phyloP scores from a whole-genome alignment of 2,797 vertebrate genomes.

The Lithobates sylvaticus region DNA sequence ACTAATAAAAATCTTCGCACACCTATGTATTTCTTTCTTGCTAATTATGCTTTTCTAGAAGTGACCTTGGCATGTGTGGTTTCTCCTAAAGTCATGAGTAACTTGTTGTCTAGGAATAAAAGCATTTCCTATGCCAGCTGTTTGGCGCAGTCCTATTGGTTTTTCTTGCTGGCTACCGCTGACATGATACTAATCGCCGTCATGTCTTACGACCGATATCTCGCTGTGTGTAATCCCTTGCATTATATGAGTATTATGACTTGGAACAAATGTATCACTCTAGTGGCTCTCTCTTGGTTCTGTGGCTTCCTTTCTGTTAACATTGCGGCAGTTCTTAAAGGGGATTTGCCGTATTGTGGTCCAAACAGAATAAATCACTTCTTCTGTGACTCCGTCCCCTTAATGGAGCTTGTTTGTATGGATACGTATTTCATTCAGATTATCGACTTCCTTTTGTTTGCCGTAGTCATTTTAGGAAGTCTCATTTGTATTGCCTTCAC shows the following conservation, averaged over 20 bases:
- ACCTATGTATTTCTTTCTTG: constrained; percentile 18
- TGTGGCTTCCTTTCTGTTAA: constrained; percentile 7
- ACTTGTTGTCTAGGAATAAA: neutral
- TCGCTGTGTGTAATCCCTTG: constrained; percentile 7
- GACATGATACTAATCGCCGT: constrained; percentile 11
- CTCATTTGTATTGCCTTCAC: neutral
- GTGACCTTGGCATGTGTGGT: neutral
- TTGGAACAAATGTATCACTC: neutral
- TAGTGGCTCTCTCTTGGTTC: constrained; percentile 13
- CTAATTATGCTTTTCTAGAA: constrained; percentile 6
- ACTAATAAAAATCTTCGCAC: neutral
- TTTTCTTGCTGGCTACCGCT: constrained; percentile 16
- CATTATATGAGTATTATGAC: constrained; percentile 8
- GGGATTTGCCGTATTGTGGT: constrained; percentile 9
- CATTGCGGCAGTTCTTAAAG: constrained; percentile 6
- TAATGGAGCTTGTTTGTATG: constrained; percentile 21
- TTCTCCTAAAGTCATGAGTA: neutral
- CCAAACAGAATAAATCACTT: constrained; percentile 13
- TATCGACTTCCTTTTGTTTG: constrained; percentile 11
- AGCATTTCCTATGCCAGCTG: constrained; percentile 7
- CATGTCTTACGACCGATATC: constrained; percentile 17
- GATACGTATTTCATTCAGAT: neutral
- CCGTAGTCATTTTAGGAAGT: constrained; percentile 10
- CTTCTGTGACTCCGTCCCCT: constrained; percentile 8
- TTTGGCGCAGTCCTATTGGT: constrained; percentile 4